Conservation (phyloP, 2,888 invertebrate genomes). For the Aplocera efformata region DNA sequence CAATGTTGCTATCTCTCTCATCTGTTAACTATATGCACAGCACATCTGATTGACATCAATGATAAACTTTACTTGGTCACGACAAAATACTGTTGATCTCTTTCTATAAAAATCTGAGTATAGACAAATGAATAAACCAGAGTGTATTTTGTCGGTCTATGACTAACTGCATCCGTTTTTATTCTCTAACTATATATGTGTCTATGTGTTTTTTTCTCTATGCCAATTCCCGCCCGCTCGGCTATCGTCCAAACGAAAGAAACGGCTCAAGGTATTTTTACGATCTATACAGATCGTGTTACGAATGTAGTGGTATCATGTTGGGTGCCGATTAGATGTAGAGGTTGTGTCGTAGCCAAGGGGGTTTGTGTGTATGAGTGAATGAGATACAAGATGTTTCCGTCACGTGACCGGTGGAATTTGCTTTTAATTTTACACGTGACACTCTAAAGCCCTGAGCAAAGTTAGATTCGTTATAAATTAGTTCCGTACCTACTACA, state of each 20-base stretch:
- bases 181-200: conserved; percentile 82
- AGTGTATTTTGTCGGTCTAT: background rate
- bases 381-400: conserved; percentile 58
- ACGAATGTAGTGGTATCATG: conserved; percentile 64
- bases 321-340: conserved; percentile 69
- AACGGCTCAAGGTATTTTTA: conserved; percentile 75
- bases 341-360: conserved; percentile 79
- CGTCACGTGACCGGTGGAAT: conserved; percentile 29
- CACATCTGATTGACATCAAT: no score
- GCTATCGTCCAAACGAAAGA: conserved; percentile 82
- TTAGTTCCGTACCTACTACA: no score
- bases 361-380: conserved; percentile 72
- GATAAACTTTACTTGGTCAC: no score
- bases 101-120: no score
- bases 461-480: no score
- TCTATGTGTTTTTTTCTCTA: conserved; percentile 86
- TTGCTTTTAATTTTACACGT: background rate
- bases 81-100: no score
- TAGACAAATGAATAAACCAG: no score
- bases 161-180: conserved; percentile 73
- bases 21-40: no score
- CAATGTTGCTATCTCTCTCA: no score
- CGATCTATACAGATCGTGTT: conserved; percentile 32
- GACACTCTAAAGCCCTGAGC: no score
- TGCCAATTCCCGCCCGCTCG: conserved; percentile 84